Evolutionary conservation across 1,140 invertebrate species (phyloP).

Genomic region (Hyles euphorbiae): DNA sequence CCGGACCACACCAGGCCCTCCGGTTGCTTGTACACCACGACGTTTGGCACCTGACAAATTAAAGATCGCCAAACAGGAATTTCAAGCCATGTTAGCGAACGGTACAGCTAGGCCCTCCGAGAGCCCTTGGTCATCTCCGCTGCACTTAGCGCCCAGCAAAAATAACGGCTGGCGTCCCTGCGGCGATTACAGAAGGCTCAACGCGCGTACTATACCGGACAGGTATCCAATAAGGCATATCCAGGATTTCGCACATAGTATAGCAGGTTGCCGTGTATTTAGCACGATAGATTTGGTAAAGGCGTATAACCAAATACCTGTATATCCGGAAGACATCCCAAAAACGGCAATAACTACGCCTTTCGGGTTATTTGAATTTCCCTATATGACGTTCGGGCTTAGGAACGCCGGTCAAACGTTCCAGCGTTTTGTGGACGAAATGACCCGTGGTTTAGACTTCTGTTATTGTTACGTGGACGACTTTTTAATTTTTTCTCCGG

Average conservation of each 20-base stretch:
- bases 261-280: slow-evolving; percentile 11
- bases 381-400: too few relatives aligned
- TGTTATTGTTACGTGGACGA: too few relatives aligned
- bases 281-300: slow-evolving; percentile 9
- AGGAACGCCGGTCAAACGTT: too few relatives aligned
- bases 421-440: too few relatives aligned
- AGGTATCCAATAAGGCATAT: slow-evolving; percentile 7
- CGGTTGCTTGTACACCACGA: neutral
- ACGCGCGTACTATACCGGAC: slow-evolving; percentile 13
- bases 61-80: slow-evolving; percentile 8
- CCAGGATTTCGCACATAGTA: slow-evolving; percentile 12
- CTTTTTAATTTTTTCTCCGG: too few relatives aligned
- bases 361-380: too few relatives aligned
- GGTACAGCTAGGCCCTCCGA: slow-evolving; percentile 7
- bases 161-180: slow-evolving; percentile 7
- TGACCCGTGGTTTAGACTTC: too few relatives aligned
- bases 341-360: too few relatives aligned
- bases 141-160: too few relatives aligned
- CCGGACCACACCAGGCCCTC: slow-evolving; percentile 3
- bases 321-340: too few relatives aligned
- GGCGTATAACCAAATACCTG: neutral
- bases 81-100: neutral
- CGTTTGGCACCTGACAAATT: slow-evolving; percentile 10
- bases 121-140: too few relatives aligned
- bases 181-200: slow-evolving; percentile 10